Evolutionary conservation across 1,140 invertebrate genomes (phyloP).

Genomic region (Cotesia typhae): DNA sequence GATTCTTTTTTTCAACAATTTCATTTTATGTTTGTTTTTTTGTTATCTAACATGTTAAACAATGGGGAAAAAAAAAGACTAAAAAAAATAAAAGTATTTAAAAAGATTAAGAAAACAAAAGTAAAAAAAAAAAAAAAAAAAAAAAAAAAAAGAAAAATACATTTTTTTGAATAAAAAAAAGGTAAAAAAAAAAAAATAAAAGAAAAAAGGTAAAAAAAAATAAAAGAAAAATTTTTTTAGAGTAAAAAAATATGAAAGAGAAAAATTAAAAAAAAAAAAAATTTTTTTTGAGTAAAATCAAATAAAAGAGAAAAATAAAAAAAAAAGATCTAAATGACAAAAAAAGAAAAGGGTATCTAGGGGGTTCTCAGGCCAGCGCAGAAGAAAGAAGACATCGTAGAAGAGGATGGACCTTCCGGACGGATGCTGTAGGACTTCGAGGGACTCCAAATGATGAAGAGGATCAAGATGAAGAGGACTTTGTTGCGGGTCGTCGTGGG

Average conservation of each 20-base stretch:
- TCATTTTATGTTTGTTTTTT: not conserved
- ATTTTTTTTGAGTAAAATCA: not conserved
- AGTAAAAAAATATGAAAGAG: slow-evolving; percentile 17
- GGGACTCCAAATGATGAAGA: slow-evolving; percentile 9
- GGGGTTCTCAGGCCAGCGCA: slow-evolving; percentile 26
- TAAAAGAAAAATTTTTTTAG: slow-evolving; percentile 21
- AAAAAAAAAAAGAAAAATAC: slow-evolving; percentile 26
- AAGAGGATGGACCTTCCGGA: slow-evolving; percentile 24
- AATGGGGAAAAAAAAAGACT: not conserved
- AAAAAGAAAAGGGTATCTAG: slow-evolving; percentile 6
- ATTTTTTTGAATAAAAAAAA: slow-evolving; percentile 14
- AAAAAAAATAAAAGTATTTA: slow-evolving; percentile 6
- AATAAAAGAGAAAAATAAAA: slow-evolving; percentile 21
- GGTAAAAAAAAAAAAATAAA: slow-evolving; percentile 23
- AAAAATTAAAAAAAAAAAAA: not conserved
- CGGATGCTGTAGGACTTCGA: not conserved
- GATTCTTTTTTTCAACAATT: no score
- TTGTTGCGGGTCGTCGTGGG: not conserved
- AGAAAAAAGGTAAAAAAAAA: slow-evolving; percentile 17
- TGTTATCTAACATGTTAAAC: not conserved
- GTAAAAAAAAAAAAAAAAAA: not conserved
- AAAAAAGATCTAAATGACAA: not conserved
- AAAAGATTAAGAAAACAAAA: not conserved
- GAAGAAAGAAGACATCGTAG: slow-evolving; percentile 37
- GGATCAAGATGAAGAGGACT: not conserved